A percentile compares a stretch with the other conserved stretches of the same genome.
Conservation (phyloP, 2,888 invertebrate species). For the Drosophila peninsularis region DNA sequence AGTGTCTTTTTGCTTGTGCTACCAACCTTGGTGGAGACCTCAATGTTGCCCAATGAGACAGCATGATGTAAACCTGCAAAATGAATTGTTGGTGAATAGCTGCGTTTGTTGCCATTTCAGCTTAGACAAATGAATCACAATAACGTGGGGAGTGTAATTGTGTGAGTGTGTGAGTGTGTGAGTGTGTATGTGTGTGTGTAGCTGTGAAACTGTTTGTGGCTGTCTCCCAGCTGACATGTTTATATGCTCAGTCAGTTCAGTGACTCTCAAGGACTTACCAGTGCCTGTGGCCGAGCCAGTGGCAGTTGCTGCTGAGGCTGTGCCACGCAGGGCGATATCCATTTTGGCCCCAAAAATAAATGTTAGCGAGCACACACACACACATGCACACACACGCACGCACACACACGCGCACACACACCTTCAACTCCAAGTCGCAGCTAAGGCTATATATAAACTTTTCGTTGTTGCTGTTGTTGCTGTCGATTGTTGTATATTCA, state of each 20-base stretch:
- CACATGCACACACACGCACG: slow-evolving; percentile 18
- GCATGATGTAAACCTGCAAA: slow-evolving; percentile 84
- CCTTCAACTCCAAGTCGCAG: slow-evolving; percentile 32
- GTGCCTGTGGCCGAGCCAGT: slow-evolving; percentile 51
- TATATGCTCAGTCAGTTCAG: slow-evolving; percentile 45
- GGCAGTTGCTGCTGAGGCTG: slow-evolving; percentile 46
- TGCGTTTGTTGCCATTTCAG: slow-evolving; percentile 31
- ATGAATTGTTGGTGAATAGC: slow-evolving; percentile 51
- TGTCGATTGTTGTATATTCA: slow-evolving; percentile 16
- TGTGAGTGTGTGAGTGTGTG: slow-evolving; percentile 5
- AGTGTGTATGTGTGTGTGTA: slow-evolving; percentile 24
- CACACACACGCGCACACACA: slow-evolving; percentile 32
- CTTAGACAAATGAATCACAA: slow-evolving; percentile 50
- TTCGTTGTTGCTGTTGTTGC: slow-evolving; percentile 42
- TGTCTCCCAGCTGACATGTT: slow-evolving; percentile 29
- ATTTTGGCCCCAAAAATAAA: slow-evolving; percentile 71
- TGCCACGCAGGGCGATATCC: slow-evolving; percentile 75
- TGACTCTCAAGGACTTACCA: slow-evolving; percentile 73
- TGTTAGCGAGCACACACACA: slow-evolving; percentile 55
- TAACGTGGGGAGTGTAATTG: slow-evolving; percentile 12
- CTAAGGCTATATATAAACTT: slow-evolving; percentile 53
- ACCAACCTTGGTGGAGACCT: slow-evolving; percentile 83
- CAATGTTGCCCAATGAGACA: slow-evolving; percentile 85
- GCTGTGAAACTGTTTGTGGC: slow-evolving; percentile 16
- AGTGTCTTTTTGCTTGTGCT: slow-evolving; percentile 13